phyloP scores from a whole-genome alignment of 2,888 invertebrate genomes.

The Phaedon cochleariae region DNA sequence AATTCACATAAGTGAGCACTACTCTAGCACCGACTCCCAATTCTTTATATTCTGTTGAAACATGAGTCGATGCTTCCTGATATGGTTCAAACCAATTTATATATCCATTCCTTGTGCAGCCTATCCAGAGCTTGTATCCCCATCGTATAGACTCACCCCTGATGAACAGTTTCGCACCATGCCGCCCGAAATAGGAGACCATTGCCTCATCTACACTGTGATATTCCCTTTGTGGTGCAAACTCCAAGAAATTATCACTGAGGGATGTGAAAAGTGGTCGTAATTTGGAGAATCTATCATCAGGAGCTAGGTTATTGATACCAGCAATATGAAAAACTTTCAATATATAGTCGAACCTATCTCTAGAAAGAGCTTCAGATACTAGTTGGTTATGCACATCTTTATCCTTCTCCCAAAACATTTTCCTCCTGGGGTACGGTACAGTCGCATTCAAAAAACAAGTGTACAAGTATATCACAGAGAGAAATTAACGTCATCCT shows the following conservation, averaged over 20 bases:
- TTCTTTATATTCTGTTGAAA: not conserved
- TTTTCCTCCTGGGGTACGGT: constrained; percentile 13
- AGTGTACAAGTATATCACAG: too few relatives aligned
- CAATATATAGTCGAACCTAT: constrained; percentile 22
- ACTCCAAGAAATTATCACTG: constrained; percentile 45
- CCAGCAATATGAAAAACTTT: constrained; percentile 15
- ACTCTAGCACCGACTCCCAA: constrained; percentile 12
- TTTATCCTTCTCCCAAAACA: too few relatives aligned
- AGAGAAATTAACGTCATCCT: too few relatives aligned
- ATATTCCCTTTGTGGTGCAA: constrained; percentile 47
- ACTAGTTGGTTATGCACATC: too few relatives aligned
- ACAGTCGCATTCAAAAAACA: too few relatives aligned
- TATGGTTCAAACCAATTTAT: constrained; percentile 25
- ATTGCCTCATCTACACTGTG: constrained; percentile 54
- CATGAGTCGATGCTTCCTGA: constrained; percentile 9
- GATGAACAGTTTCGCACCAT: constrained; percentile 22
- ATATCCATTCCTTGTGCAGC: constrained; percentile 13
- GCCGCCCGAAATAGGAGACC: constrained; percentile 53
- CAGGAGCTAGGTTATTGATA: constrained; percentile 11
- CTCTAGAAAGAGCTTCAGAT: constrained; percentile 19
- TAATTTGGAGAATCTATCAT: constrained; percentile 44
- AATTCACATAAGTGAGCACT: constrained; percentile 15
- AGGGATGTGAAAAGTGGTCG: constrained; percentile 45
- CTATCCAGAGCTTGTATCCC: constrained; percentile 21
- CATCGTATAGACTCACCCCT: constrained; percentile 21